Conservation (phyloP, 1,140 invertebrate species). For the Charaxes varanes region DNA sequence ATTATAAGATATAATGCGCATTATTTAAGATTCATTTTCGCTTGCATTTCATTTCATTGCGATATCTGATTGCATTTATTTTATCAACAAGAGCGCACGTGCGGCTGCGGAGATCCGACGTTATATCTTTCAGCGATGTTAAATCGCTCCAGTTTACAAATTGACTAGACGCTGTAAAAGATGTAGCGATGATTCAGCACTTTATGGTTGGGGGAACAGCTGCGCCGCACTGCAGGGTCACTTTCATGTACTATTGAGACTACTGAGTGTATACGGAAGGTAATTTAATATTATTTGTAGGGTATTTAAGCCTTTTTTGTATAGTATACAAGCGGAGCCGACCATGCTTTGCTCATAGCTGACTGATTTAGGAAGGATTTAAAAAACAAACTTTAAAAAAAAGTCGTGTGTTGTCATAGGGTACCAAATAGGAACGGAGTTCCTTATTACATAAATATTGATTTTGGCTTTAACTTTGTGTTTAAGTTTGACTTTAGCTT, state of each 20-base stretch:
- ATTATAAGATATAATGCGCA: no score
- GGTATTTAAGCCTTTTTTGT: slow-evolving; percentile 8
- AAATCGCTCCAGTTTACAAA: slow-evolving; percentile 7
- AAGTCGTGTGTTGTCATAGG: no score
- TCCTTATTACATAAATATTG: no score
- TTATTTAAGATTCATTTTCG: slow-evolving; percentile 6
- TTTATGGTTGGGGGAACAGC: slow-evolving; percentile 10
- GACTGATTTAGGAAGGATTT: no score
- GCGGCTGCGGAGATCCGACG: slow-evolving; percentile 13
- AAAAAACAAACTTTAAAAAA: no score
- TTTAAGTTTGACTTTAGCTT: no score
- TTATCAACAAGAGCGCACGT: slow-evolving; percentile 25
- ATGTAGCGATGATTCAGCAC: slow-evolving; percentile 7
- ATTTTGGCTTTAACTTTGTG: no score
- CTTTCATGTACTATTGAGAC: slow-evolving; percentile 4
- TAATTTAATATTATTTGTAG: slow-evolving; percentile 11
- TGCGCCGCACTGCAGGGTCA: slow-evolving; percentile 11
- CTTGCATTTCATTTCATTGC: slow-evolving; percentile 3
- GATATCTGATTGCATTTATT: slow-evolving; percentile 21
- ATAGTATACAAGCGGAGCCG: no score
- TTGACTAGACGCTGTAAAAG: neutral
- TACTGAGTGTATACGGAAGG: slow-evolving; percentile 1
- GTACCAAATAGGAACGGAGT: no score
- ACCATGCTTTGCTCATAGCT: neutral
- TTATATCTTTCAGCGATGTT: slow-evolving; percentile 8